These are phyloP conservation scores for Melieria crassipennis DNA, from an alignment of 2,888 invertebrate species.

Conservation along the genomic window DNA sequence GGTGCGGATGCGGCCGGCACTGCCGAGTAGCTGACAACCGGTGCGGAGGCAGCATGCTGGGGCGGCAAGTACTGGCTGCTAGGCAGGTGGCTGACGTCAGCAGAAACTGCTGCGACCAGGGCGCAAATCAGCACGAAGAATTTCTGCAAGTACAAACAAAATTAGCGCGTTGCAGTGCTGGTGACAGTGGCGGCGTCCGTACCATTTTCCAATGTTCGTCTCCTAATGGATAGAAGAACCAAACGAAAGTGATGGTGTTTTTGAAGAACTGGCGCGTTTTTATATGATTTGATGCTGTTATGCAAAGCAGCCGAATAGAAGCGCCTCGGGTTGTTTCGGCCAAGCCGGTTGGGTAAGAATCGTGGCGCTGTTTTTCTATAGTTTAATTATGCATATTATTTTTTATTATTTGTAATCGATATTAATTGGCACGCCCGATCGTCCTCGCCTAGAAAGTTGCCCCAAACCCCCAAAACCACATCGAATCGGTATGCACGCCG, in stretches of 20 bases:
- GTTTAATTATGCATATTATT: too few relatives aligned
- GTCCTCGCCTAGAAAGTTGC: too few relatives aligned
- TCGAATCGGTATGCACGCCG: too few relatives aligned
- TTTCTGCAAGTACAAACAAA: slow-evolving; percentile 40
- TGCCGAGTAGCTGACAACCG: slow-evolving; percentile 20
- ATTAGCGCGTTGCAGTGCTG: background rate
- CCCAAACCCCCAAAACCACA: too few relatives aligned
- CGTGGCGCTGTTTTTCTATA: background rate
- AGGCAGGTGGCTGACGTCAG: slow-evolving; percentile 56
- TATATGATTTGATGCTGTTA: slow-evolving; percentile 55
- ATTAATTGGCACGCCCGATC: too few relatives aligned
- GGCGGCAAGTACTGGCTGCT: slow-evolving; percentile 57
- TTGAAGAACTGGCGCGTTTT: slow-evolving; percentile 47
- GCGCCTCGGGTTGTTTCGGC: background rate
- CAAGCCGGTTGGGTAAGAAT: slow-evolving; percentile 17
- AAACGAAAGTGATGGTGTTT: slow-evolving; percentile 56
- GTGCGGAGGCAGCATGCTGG: slow-evolving; percentile 35
- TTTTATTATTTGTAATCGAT: too few relatives aligned
- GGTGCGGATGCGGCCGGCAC: slow-evolving; percentile 7
- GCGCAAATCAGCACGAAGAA: slow-evolving; percentile 35
- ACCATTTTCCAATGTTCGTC: slow-evolving; percentile 54
- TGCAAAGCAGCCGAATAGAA: slow-evolving; percentile 37
- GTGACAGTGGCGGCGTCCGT: background rate
- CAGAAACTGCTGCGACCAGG: slow-evolving; percentile 38
- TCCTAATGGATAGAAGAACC: slow-evolving; percentile 52